Conservation (phyloP, 2,797 vertebrate genomes). For the Miichthys miiuy region DNA sequence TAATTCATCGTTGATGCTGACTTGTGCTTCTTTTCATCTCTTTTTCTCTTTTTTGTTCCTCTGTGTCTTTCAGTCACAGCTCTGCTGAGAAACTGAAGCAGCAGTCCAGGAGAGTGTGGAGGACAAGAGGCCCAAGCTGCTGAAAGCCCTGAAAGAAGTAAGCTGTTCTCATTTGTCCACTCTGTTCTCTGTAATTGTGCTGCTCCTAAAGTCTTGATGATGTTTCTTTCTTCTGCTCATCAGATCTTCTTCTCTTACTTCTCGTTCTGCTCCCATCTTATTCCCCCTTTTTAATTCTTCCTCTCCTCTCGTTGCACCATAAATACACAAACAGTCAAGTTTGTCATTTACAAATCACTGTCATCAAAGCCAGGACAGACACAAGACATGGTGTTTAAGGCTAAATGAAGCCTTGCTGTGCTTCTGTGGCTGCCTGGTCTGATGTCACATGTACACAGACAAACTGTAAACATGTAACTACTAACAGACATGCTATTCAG, state of each 20-base stretch:
- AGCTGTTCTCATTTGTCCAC: not conserved
- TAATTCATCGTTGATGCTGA: conserved; percentile 1
- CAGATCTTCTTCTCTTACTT: not conserved
- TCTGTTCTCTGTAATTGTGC: not conserved
- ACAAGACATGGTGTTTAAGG: not conserved
- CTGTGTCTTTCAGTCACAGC: conserved; percentile 76
- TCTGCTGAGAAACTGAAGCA: conserved; percentile 97
- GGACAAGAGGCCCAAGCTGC: conserved; percentile 96
- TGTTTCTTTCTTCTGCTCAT: not conserved
- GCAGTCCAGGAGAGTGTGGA: conserved; percentile 98
- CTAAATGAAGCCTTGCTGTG: conserved; percentile 25
- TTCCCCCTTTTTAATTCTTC: not conserved
- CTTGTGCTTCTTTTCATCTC: not conserved
- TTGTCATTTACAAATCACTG: conserved; percentile 35
- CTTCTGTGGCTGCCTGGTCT: conserved; percentile 3
- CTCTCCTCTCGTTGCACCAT: not conserved
- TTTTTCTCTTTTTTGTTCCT: conserved; percentile 19
- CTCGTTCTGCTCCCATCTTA: not conserved
- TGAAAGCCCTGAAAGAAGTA: conserved; percentile 91
- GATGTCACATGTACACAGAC: not conserved
- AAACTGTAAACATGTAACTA: not conserved
- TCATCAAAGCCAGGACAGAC: conserved; percentile 21
- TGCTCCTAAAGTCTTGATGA: not conserved
- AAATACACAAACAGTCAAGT: not conserved
- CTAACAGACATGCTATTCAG: not conserved